Evolutionary conservation across 2,797 vertebrate genomes (phyloP).

Genomic region (Sparidentex hasta): DNA sequence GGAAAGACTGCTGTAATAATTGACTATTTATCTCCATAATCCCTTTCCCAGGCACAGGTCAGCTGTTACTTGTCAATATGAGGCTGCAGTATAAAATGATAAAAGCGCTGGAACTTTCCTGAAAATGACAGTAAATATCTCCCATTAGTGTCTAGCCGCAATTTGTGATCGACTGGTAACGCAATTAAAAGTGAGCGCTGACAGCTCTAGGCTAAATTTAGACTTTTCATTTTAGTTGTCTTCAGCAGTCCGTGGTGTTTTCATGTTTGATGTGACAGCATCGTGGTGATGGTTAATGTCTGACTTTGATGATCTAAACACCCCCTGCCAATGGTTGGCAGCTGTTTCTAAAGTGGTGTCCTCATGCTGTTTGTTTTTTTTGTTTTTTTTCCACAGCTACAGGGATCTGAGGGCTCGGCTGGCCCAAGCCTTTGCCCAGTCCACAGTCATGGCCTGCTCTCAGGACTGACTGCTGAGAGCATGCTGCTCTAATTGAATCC

Average conservation of each 20-base stretch:
- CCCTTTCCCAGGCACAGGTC: slow-evolving; percentile 77
- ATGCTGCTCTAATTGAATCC: slow-evolving; percentile 88
- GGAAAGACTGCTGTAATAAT: slow-evolving; percentile 74
- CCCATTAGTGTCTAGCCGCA: slow-evolving; percentile 65
- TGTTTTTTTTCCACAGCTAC: slow-evolving; percentile 26
- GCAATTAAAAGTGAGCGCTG: slow-evolving; percentile 78
- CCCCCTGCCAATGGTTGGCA: slow-evolving; percentile 74
- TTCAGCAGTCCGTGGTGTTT: slow-evolving; percentile 60
- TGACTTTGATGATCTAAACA: slow-evolving; percentile 79
- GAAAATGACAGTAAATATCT: slow-evolving; percentile 79
- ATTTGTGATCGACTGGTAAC: slow-evolving; percentile 78
- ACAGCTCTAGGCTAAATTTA: slow-evolving; percentile 79
- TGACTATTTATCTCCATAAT: slow-evolving; percentile 82
- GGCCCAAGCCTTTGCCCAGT: slow-evolving; percentile 62
- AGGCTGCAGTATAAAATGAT: slow-evolving; percentile 67
- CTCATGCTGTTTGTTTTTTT: slow-evolving; percentile 35
- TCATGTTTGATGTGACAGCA: slow-evolving; percentile 73
- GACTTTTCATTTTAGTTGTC: slow-evolving; percentile 71
- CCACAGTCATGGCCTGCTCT: slow-evolving; percentile 71
- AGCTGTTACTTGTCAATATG: slow-evolving; percentile 80
- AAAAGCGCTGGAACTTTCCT: slow-evolving; percentile 68
- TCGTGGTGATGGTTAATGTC: slow-evolving; percentile 72
- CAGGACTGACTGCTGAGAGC: slow-evolving; percentile 79
- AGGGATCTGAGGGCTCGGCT: slow-evolving; percentile 58
- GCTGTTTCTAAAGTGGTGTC: slow-evolving; percentile 64